Evolutionary conservation across 1,140 invertebrate genomes (phyloP), one percentile per base, ranked within the genome.

Genomic region (Brachionus calyciflorus): DNA sequence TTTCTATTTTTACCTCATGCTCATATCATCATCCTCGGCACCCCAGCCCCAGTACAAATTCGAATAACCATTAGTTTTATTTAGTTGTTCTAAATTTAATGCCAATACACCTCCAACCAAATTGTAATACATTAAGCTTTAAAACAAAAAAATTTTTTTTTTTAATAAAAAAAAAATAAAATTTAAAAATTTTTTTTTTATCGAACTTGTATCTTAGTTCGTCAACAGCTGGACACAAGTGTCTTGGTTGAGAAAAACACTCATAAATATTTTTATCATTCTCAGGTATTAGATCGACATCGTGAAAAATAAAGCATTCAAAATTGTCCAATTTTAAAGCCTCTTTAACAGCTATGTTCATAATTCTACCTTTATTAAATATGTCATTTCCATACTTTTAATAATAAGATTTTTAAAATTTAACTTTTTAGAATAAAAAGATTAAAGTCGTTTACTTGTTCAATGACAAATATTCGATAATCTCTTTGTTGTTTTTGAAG

Each of bases 291-390:
- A 84, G 60, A 77, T 84, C 83, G 6, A 81, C 82, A 79, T 84
- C 83, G 78, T 84, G 83, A 78, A 84, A 83, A 14, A 84, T 80
- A 77, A 85, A 81, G 77, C 83, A 85, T 57, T 76, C 19, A 76
- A 57, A 76, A 44, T 76, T 41, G 21, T 55, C 73, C n/a, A 76
- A 3, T 49, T 63, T 68, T 65, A 77, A 40, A 3, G 55, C 76
- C 65, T 77, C 76, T 14, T 33, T 40, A 21, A 60, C 53, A 12
- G 40, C 94, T 78, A 94, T 89, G 82, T 97, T 97, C 78, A 96
- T 90, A 6, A 98, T 87, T 83, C 93, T 92, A 0, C 92, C 94
- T 80, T 93, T 88, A 86, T 97, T 98, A 81, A 96, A 96, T 14
- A 51, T 24, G 33, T 73, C 46, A 55, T 73, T 19, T 17, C 69